Conservation (phyloP, 2,113 vertebrate species). For the Peucedramus taeniatus region DNA sequence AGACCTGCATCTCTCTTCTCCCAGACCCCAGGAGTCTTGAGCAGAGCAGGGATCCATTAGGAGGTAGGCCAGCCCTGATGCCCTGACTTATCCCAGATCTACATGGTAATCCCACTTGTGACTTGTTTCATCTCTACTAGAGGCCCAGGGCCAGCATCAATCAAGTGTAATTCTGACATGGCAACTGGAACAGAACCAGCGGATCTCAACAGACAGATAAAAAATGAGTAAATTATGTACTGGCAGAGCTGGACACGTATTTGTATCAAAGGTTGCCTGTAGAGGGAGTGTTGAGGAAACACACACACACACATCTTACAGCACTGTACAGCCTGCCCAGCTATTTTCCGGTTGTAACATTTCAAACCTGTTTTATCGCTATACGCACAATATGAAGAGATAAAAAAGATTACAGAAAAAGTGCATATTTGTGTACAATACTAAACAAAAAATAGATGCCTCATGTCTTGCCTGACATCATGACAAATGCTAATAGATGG, state of each 20-base stretch:
- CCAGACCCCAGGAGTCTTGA: fast-evolving
- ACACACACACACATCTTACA: not conserved
- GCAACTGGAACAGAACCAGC: not conserved
- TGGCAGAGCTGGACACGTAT: not conserved
- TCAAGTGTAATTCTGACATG: not conserved
- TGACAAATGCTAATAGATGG: not conserved
- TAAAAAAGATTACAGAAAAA: not conserved
- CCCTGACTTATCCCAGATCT: not conserved
- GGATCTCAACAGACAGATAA: not conserved
- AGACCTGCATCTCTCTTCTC: not conserved
- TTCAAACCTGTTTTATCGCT: not conserved
- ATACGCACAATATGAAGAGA: not conserved
- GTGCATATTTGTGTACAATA: not conserved
- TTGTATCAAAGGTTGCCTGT: not conserved
- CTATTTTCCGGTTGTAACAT: not conserved
- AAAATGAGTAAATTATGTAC: not conserved
- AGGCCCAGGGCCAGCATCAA: not conserved
- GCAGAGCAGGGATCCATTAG: not conserved
- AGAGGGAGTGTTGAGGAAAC: not conserved
- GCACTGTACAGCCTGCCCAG: not conserved
- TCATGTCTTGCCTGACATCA: not conserved
- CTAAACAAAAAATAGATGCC: not conserved
- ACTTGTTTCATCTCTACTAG: fast-evolving
- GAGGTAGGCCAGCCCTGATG: not conserved
- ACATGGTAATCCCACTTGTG: not conserved